Evolutionary conservation across 2,888 invertebrate genomes (phyloP), one percentile per base, ranked within the genome.

Genomic region (Nematopogon swammerdamellus): DNA sequence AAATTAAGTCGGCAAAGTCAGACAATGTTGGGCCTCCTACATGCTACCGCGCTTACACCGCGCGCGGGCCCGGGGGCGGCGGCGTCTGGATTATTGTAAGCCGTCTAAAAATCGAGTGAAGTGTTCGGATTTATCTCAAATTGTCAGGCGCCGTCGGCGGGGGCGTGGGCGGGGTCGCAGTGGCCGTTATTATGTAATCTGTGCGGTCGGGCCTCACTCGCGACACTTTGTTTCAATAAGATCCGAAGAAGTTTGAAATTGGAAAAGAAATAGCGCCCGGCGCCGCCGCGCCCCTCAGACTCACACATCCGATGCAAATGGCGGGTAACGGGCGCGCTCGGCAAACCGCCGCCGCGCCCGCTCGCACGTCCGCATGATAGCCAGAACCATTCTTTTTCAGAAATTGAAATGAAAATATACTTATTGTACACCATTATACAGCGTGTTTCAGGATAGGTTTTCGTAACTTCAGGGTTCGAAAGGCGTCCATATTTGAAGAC

Each of bases 191-290:
- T 36, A 36, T 36, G 36, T 36, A 36, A 36, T 36, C 36, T 14
- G 36, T 36, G 36, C 36, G 36, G 36, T 36, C 11, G 8, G 36
- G 36, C 11, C 36, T 36, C 36, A 14, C 11, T 36, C 36, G 11
- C 36, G 36, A 36, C 36, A 36, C 36, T 36, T 36, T 36, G 36
- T 36, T 36, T 36, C 36, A 36, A 36, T 36, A 36, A 72, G 71
- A 63, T 63, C 51, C 58, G 65, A 65, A 68, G 65, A 70, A 72
- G 67, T 70, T 69, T 55, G 65, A 69, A 74, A 72, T 73, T 70
- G 72, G 65, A 70, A 68, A 68, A 72, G 67, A 63, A 75, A 65
- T 69, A 65, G 65, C 60, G 25, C 44, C 60, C 61, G 63, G 59
- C 61, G 59, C 61, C 25, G 14, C 46, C 66, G 8, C 60, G 25